phyloP scores from a whole-genome alignment of 2,797 vertebrate species.

The Lithobates pipiens region DNA sequence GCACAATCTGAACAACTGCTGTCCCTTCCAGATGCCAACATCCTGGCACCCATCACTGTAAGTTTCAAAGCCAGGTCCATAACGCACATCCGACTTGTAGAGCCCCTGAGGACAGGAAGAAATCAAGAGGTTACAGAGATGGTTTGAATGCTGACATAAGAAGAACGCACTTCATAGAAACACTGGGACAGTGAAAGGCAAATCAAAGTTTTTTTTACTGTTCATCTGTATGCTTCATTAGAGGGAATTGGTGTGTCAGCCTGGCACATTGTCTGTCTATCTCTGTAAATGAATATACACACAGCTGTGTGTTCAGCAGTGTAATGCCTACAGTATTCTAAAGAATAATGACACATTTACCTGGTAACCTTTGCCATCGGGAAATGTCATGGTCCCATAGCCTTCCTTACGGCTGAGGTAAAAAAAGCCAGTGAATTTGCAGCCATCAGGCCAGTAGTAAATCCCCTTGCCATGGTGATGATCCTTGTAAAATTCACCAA shows the following conservation, averaged over 20 bases:
- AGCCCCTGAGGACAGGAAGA: slow-evolving; percentile 78
- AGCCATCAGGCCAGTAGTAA: slow-evolving; percentile 84
- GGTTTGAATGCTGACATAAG: neutral
- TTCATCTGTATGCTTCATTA: too few species aligned
- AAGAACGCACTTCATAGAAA: too few species aligned
- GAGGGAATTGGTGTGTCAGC: too few species aligned
- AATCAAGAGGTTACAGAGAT: neutral
- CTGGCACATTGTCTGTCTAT: too few species aligned
- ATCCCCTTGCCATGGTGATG: slow-evolving; percentile 81
- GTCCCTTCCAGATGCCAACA: slow-evolving; percentile 84
- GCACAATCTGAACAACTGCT: slow-evolving; percentile 80
- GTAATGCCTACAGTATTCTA: neutral
- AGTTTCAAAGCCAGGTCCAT: slow-evolving; percentile 85
- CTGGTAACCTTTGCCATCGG: slow-evolving; percentile 79
- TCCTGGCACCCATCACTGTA: slow-evolving; percentile 80
- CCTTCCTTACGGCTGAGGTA: slow-evolving; percentile 88
- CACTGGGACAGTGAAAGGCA: too few species aligned
- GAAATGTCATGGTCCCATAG: slow-evolving; percentile 78
- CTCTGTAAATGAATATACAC: neutral
- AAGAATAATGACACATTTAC: slow-evolving; percentile 67
- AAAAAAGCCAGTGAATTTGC: slow-evolving; percentile 83
- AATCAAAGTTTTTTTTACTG: too few species aligned
- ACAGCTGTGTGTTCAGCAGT: neutral
- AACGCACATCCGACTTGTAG: slow-evolving; percentile 79
- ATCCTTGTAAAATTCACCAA: slow-evolving; percentile 85